phyloP scores from a whole-genome alignment of 2,888 invertebrate species.

The Chymomyza procnemis region DNA sequence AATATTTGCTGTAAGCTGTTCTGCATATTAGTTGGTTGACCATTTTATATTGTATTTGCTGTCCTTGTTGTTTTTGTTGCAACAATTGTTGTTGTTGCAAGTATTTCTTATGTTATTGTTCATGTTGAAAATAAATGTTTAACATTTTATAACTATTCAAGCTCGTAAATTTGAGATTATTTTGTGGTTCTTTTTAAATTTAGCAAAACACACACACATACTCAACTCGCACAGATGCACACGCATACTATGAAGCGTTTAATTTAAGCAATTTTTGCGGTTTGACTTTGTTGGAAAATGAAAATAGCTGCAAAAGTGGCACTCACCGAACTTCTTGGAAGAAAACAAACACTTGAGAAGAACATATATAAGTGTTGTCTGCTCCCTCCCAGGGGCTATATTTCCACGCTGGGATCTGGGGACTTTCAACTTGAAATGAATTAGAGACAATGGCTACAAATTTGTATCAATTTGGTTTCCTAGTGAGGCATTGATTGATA shows the following conservation, averaged over 20 bases:
- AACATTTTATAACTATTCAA: constrained; percentile 64
- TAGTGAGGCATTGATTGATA: constrained; percentile 63
- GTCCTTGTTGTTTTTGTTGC: constrained; percentile 1
- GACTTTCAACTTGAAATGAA: constrained; percentile 63
- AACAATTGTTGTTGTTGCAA: constrained; percentile 10
- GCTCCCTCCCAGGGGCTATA: not conserved
- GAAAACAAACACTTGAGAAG: constrained; percentile 49
- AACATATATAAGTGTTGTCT: not conserved
- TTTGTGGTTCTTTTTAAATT: constrained; percentile 60
- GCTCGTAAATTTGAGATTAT: constrained; percentile 67
- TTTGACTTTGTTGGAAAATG: constrained; percentile 19
- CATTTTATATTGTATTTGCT: not conserved
- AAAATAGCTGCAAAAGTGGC: constrained; percentile 8
- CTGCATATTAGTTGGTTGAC: not conserved
- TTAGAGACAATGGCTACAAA: constrained; percentile 70
- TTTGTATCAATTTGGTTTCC: constrained; percentile 35
- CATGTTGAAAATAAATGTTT: constrained; percentile 62
- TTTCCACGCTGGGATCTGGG: not conserved
- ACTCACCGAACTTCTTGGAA: not conserved
- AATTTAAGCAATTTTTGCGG: constrained; percentile 48
- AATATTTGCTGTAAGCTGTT: constrained; percentile 11
- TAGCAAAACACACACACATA: constrained; percentile 29
- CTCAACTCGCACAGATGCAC: not conserved
- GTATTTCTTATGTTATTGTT: constrained; percentile 22
- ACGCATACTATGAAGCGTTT: not conserved